Conservation (phyloP, 92 coral and sea anemone species). For the Epizoanthus ramosus region DNA sequence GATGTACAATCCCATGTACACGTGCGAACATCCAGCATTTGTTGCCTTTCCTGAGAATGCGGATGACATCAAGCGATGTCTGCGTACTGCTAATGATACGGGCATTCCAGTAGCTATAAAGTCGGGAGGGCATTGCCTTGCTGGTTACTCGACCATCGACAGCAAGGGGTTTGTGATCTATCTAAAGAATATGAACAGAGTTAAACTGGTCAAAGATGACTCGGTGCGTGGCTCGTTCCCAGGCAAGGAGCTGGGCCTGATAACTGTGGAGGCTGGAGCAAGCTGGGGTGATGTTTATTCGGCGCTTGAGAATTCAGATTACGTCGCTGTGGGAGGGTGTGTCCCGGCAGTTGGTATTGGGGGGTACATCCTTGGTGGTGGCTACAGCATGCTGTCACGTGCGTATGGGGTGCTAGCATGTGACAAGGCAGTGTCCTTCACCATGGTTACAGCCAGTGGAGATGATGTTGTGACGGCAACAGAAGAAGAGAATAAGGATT, state of each 20-base stretch:
- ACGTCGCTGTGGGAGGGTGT: conserved; percentile 89
- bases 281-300: conserved; percentile 82
- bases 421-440: conserved; percentile 74
- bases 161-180: conserved; percentile 83
- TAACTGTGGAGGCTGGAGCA: conserved; percentile 68
- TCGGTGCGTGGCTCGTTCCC: conserved; percentile 69
- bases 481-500: conserved; percentile 63
- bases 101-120: conserved; percentile 69
- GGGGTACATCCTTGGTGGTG: conserved; percentile 89
- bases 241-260: conserved; percentile 65
- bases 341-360: conserved; percentile 87
- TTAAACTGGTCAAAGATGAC: conserved; percentile 41
- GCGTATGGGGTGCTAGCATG: conserved; percentile 83
- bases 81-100: conserved; percentile 58
- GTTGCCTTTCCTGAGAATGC: conserved; percentile 75
- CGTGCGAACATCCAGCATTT: conserved; percentile 79
- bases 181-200: conserved; percentile 63
- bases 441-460: conserved; percentile 89
- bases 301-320: conserved; percentile 58
- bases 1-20: conserved; percentile 77
- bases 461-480: conserved; percentile 61
- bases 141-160: conserved; percentile 84
- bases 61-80: conserved; percentile 77
- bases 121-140: conserved; percentile 88
- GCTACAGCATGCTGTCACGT: conserved; percentile 91